Conservation (phyloP, 2,113 vertebrate species). For the Corythornis vintsioides region DNA sequence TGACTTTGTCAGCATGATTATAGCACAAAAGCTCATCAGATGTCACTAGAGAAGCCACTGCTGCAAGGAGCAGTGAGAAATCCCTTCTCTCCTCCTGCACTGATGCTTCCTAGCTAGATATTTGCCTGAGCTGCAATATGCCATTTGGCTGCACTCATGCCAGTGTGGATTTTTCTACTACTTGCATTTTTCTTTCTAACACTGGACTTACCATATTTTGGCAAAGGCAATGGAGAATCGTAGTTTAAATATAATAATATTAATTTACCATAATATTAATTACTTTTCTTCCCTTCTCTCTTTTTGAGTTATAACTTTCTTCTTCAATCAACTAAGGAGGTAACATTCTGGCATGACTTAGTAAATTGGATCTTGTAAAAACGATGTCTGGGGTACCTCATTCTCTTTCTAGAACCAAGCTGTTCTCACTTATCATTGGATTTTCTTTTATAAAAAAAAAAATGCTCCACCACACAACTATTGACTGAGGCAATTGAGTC, state of each 20-base stretch:
- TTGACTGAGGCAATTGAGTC: background rate
- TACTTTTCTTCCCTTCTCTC: background rate
- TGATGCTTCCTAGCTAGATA: background rate
- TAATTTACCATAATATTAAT: conserved; percentile 7
- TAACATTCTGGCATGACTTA: conserved; percentile 26
- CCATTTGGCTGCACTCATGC: conserved; percentile 30
- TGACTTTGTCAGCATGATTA: background rate
- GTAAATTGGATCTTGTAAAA: conserved; percentile 50
- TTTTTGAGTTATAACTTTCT: conserved; percentile 42
- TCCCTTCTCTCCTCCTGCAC: background rate
- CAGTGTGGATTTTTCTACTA: conserved; percentile 11
- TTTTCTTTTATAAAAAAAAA: conserved; percentile 25
- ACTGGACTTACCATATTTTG: conserved; percentile 45
- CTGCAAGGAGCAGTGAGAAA: background rate
- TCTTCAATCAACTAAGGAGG: conserved; percentile 18
- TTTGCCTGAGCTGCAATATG: conserved; percentile 15
- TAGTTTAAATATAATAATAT: conserved; percentile 42
- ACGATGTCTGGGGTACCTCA: conserved; percentile 21
- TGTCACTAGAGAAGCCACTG: background rate
- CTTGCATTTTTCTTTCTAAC: conserved; percentile 41
- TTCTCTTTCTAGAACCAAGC: background rate
- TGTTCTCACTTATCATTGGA: background rate
- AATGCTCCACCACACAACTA: background rate
- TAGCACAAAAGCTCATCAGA: background rate
- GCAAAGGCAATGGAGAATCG: conserved; percentile 45